These are phyloP conservation scores for Onthophagus taurus DNA, from an alignment of 1,140 invertebrate species.

Conservation along the genomic window DNA sequence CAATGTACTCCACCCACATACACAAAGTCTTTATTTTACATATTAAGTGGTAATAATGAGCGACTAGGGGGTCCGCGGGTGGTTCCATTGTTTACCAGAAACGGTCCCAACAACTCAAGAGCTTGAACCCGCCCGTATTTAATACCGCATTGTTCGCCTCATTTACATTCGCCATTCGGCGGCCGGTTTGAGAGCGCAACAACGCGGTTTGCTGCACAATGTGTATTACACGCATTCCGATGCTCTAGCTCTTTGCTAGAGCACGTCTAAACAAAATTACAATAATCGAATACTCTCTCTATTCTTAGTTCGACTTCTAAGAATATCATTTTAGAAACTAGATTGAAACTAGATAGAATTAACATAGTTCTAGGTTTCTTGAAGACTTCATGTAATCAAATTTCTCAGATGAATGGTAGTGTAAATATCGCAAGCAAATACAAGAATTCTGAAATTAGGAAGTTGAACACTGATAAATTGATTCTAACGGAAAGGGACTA, in stretches of 20 bases:
- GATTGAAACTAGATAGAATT: no score
- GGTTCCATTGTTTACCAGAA: background rate
- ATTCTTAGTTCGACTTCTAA: background rate
- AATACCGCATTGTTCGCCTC: background rate
- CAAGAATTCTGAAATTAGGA: no score
- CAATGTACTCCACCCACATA: no score
- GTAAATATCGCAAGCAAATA: no score
- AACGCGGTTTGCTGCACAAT: background rate
- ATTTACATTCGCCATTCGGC: background rate
- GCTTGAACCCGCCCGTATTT: background rate
- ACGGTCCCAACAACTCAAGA: no score
- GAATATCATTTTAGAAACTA: no score
- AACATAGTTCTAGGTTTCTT: no score
- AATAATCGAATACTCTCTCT: background rate
- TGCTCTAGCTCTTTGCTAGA: background rate
- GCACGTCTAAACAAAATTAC: background rate
- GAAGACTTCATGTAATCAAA: no score
- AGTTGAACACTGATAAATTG: no score
- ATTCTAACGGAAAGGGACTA: no score
- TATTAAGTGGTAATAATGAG: constrained; percentile 1
- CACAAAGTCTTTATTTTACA: background rate
- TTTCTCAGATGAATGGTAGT: no score
- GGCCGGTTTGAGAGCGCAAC: no score
- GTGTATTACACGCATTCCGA: background rate
- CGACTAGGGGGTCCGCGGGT: background rate